Evolutionary conservation across 2,113 vertebrate genomes (phyloP), one percentile per base, ranked within the genome.

Genomic region (Monopterus albus): DNA sequence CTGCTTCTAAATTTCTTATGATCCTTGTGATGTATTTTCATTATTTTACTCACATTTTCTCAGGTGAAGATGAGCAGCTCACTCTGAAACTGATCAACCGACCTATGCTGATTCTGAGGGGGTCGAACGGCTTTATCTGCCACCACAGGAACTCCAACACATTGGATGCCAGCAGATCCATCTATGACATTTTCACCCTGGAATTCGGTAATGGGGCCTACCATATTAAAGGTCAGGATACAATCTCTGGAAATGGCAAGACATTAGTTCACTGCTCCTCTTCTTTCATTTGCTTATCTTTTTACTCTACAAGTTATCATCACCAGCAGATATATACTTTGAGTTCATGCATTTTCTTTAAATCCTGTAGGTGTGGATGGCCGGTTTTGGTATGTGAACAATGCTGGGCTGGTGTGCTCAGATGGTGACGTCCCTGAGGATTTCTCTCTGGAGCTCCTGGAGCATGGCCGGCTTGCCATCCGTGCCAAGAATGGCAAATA

Each of bases 31-130:
- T 57, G 14, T 29, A 40, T 29, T 21, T 49, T 14, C 5, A 36
- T 33, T 12, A 25, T 46, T 39, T 7, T 12, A 25, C n/a, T 51
- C 55, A 3, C 20, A 21, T 13, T 56, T 59, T 29, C 7, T 1
- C 90, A 99, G 97, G 96, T 14, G 94, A 95, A 73, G 96, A 96
- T 0, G 97, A 98, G 67, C 92, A 95, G 80, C 94, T 99, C 72
- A 85, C 87, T n/a, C 87, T 98, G 73, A 98, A 97, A 85, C 93
- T 98, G 38, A 96, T 97, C 86, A 99, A 99, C 89, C 91, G 97
- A 38, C 97, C 97, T 18, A 94, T 97, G 78, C 81, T 98, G 88
- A 97, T 98, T 85, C 94, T 99, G 55, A 94, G 96, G 1, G 96
- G 97, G 2, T 92, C 93, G 71, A 95, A 97, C 3, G 97, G 97